phyloP scores from a whole-genome alignment of 2,797 vertebrate genomes.

The Sparus aurata region DNA sequence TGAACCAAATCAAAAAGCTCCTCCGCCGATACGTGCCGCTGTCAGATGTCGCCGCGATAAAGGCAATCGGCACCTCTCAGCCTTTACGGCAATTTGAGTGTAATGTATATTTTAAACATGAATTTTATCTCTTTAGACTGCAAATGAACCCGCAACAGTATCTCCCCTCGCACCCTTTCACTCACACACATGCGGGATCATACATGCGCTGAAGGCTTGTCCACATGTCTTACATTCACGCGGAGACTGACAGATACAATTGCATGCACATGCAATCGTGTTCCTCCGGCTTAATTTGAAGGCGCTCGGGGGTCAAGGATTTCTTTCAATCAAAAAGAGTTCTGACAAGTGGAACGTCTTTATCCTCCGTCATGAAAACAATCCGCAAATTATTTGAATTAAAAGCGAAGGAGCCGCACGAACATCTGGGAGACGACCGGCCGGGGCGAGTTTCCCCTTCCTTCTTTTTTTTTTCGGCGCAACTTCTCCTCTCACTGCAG shows the following conservation, averaged over 20 bases:
- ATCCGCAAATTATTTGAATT: constrained; percentile 93
- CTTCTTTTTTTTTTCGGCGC: constrained; percentile 68
- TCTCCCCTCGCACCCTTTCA: neutral
- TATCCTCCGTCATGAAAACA: constrained; percentile 86
- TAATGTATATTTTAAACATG: constrained; percentile 53
- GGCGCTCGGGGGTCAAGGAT: constrained; percentile 82
- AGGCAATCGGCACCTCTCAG: constrained; percentile 38
- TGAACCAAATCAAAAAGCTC: constrained; percentile 39
- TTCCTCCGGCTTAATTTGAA: constrained; percentile 82
- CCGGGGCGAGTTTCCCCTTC: constrained; percentile 69
- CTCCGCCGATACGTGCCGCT: neutral
- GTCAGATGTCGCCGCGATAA: constrained; percentile 53
- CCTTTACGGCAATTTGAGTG: constrained; percentile 43
- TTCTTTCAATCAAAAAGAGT: constrained; percentile 77
- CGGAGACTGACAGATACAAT: constrained; percentile 85
- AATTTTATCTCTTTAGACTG: constrained; percentile 42
- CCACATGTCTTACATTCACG: constrained; percentile 81
- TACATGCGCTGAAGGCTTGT: constrained; percentile 62
- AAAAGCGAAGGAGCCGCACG: constrained; percentile 83
- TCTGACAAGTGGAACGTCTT: constrained; percentile 89
- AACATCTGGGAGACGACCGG: constrained; percentile 91
- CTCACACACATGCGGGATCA: constrained; percentile 46
- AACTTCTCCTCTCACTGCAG: constrained; percentile 79
- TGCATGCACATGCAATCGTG: constrained; percentile 85
- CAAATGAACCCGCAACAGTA: constrained; percentile 41